Conservation (phyloP, 1,140 invertebrate genomes). For the Araneus ventricosus region DNA sequence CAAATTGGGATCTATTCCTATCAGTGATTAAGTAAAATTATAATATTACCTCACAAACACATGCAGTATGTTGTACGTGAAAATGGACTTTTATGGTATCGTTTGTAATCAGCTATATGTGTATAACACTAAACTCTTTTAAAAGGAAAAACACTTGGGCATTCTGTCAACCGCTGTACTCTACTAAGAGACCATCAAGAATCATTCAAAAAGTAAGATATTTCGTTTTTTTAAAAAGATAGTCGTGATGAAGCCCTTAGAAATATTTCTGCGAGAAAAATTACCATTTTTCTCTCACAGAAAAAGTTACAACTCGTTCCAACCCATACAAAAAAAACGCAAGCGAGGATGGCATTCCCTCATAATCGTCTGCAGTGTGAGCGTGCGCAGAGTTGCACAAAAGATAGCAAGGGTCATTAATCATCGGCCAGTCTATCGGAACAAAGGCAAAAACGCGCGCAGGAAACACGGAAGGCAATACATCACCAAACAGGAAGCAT, state of each 20-base stretch:
- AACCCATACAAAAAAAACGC: not conserved
- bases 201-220: not conserved
- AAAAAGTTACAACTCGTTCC: too few relatives aligned
- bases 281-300: too few relatives aligned
- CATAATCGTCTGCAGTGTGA: not conserved
- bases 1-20: too few relatives aligned
- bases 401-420: constrained; percentile 16
- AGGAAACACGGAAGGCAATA: not conserved
- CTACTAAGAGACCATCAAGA: too few relatives aligned
- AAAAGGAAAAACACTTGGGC: too few relatives aligned
- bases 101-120: too few relatives aligned
- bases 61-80: too few relatives aligned
- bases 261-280: not conserved
- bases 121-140: too few relatives aligned
- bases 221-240: not conserved
- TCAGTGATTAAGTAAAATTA: too few relatives aligned
- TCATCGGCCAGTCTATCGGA: not conserved
- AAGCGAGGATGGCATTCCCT: not conserved
- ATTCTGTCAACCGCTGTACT: too few relatives aligned
- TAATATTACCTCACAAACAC: too few relatives aligned
- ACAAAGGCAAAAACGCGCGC: constrained; percentile 12
- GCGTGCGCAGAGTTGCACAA: not conserved
- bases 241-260: not conserved
- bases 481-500: constrained; percentile 18
- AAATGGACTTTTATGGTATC: too few relatives aligned